A percentile compares a stretch with the other conserved stretches of the same genome.
Conservation (phyloP, 1,140 invertebrate genomes). For the Ostrea denselamellosa region DNA sequence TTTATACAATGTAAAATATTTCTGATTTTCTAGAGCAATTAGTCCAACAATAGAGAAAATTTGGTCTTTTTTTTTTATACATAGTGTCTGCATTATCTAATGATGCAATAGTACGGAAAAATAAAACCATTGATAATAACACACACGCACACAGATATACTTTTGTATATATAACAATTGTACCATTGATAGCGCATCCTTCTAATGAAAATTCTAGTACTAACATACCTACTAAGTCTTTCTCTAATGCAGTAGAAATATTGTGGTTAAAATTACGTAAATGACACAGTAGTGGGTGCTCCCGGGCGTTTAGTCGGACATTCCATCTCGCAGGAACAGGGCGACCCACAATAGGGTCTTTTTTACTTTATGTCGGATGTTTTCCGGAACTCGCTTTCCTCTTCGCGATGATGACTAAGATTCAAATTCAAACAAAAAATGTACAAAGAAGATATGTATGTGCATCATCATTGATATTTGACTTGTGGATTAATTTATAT, state of each 20-base stretch:
- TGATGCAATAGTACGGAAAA: no score
- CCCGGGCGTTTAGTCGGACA: not conserved
- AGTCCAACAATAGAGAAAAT: no score
- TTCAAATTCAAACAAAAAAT: constrained; percentile 10
- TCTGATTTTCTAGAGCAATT: no score
- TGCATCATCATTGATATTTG: not conserved
- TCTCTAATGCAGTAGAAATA: not conserved
- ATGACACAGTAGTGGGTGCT: not conserved
- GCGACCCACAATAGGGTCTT: not conserved
- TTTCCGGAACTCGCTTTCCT: constrained; percentile 3
- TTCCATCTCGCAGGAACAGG: not conserved
- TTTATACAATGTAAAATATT: no score
- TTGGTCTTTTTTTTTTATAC: no score
- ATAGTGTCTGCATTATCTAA: no score
- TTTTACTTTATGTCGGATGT: not conserved
- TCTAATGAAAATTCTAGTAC: not conserved
- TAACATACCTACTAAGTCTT: not conserved
- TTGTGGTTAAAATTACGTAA: not conserved
- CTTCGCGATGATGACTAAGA: not conserved
- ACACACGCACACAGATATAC: no score
- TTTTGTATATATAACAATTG: no score
- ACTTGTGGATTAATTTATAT: not conserved
- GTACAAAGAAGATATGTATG: not conserved
- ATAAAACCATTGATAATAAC: no score
- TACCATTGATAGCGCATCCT: no score